Percentiles rank a stretch among this genome's conserved stretches.
Evolutionary conservation across 1,140 invertebrate genomes (phyloP).

Genomic region (Philaenus spumarius): DNA sequence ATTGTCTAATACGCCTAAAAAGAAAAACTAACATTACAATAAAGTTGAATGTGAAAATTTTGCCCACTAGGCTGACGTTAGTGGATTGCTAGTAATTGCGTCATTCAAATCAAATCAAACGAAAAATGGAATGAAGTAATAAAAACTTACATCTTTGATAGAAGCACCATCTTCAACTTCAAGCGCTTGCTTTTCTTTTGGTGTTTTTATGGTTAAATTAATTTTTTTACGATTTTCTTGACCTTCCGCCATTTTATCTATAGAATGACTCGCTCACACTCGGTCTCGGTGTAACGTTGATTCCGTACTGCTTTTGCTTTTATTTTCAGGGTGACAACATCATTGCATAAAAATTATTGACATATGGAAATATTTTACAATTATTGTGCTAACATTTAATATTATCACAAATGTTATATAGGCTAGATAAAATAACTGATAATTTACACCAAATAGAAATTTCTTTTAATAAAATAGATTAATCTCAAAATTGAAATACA

Average conservation of each 20-base stretch:
- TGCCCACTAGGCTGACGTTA: not conserved
- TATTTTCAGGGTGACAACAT: too few relatives aligned
- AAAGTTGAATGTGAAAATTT: too few relatives aligned
- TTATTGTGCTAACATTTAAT: too few relatives aligned
- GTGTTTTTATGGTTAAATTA: constrained; percentile 90
- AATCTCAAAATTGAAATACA: too few relatives aligned
- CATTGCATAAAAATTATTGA: too few relatives aligned
- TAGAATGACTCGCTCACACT: not conserved
- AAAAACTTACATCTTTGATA: constrained; percentile 78
- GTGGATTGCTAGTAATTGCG: not conserved
- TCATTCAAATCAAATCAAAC: not conserved
- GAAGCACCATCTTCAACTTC: constrained; percentile 78
- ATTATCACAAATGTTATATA: too few relatives aligned
- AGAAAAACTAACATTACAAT: not conserved
- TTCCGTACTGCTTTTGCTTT: too few relatives aligned
- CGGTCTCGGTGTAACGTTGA: too few relatives aligned
- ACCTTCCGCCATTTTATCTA: constrained; percentile 39
- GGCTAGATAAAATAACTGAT: too few relatives aligned
- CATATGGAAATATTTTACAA: too few relatives aligned
- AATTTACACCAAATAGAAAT: too few relatives aligned
- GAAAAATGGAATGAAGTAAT: not conserved
- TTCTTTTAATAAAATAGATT: too few relatives aligned
- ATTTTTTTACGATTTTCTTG: constrained; percentile 52
- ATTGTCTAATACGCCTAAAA: not conserved
- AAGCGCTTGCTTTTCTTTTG: constrained; percentile 88